Evolutionary conservation across 2,797 vertebrate genomes (phyloP).

Genomic region (Characodon lateralis): DNA sequence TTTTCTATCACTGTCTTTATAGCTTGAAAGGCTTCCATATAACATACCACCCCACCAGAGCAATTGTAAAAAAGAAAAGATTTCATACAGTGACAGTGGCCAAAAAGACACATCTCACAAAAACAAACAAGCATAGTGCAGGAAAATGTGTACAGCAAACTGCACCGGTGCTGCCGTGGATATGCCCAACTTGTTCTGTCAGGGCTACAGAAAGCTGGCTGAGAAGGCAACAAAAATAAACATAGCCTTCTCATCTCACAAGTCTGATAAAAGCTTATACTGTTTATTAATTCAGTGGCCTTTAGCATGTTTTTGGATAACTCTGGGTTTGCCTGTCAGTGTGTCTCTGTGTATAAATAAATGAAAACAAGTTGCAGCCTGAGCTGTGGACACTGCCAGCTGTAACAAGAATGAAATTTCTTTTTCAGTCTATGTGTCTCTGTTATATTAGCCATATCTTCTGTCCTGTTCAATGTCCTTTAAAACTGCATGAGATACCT

Average conservation of each 20-base stretch:
- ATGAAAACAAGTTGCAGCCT: conserved; percentile 44
- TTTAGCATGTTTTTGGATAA: conserved; percentile 58
- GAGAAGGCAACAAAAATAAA: conserved; percentile 55
- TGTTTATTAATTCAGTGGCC: conserved; percentile 70
- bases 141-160: conserved; percentile 62
- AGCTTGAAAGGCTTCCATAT: conserved; percentile 37
- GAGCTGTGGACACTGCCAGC: conserved; percentile 32
- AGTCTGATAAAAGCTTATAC: conserved; percentile 62
- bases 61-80: conserved; percentile 26
- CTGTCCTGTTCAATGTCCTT: not conserved
- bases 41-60: conserved; percentile 37
- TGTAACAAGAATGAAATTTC: conserved; percentile 26
- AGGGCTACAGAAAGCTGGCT: conserved; percentile 32
- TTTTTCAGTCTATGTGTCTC: not conserved
- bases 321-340: conserved; percentile 50
- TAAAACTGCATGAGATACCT: not conserved
- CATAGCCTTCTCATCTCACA: conserved; percentile 56
- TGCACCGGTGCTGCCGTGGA: conserved; percentile 34
- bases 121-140: conserved; percentile 56
- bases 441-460: not conserved
- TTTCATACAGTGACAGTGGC: conserved; percentile 41
- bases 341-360: conserved; percentile 62
- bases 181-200: conserved; percentile 46
- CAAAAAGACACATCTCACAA: conserved; percentile 40
- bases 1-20: conserved; percentile 21